These are phyloP conservation scores for Pentalonia nigronervosa DNA, from an alignment of 1,140 invertebrate genomes.

Conservation along the genomic window DNA sequence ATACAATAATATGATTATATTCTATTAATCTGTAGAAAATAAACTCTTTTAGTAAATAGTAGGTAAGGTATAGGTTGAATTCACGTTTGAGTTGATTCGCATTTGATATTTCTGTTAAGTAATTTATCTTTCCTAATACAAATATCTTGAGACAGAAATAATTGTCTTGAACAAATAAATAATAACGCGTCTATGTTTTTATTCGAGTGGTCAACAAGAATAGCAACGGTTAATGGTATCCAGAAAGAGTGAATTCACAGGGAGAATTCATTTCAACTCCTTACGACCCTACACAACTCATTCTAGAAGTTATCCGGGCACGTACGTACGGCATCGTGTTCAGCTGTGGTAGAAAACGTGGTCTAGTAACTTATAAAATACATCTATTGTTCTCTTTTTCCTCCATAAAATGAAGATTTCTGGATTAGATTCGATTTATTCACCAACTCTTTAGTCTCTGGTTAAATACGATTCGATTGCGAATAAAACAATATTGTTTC, in stretches of 20 bases:
- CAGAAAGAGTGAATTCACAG: not conserved
- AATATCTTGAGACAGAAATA: not conserved
- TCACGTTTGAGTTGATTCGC: not conserved
- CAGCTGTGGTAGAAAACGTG: not conserved
- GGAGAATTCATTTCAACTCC: not conserved
- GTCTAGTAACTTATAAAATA: slow-evolving; percentile 12
- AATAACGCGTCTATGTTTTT: slow-evolving; percentile 4
- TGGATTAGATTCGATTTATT: slow-evolving; percentile 9
- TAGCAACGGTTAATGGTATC: not conserved
- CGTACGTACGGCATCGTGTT: not conserved
- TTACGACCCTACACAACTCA: not conserved
- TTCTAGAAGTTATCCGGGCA: not conserved
- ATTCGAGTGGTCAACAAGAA: not conserved
- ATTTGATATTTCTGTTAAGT: slow-evolving; percentile 1
- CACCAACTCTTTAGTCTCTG: not conserved
- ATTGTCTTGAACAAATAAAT: slow-evolving; percentile 5
- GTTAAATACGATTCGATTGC: not conserved
- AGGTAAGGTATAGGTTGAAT: not conserved
- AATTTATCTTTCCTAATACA: not conserved
- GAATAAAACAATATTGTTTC: not conserved
- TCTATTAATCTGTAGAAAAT: not conserved
- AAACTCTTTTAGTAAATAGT: not conserved
- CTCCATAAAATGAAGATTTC: not conserved
- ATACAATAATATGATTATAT: not conserved
- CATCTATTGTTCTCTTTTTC: slow-evolving; percentile 8